Conservation (phyloP, 2,113 vertebrate genomes). For the Xerus inauris region DNA sequence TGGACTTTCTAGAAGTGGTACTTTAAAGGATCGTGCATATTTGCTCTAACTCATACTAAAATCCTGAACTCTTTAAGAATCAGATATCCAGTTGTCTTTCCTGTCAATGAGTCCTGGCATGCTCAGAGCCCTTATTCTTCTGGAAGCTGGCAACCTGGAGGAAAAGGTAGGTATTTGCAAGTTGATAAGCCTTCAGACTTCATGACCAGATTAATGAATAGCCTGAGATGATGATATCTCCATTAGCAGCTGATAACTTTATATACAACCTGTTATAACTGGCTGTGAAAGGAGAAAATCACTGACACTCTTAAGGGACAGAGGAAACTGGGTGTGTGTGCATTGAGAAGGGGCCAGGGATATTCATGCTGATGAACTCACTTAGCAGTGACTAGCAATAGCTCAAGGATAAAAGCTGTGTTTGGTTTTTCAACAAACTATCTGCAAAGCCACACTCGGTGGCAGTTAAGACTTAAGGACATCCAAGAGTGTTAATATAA, state of each 20-base stretch:
- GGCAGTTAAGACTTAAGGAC: neutral
- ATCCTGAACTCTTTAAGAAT: neutral
- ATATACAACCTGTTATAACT: slow-evolving; percentile 5
- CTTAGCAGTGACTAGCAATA: neutral
- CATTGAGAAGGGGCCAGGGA: neutral
- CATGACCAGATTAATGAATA: neutral
- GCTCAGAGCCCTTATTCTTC: neutral
- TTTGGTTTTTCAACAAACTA: neutral
- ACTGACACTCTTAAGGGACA: neutral
- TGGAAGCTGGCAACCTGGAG: neutral
- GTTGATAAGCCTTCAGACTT: neutral
- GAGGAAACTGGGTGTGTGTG: too few relatives aligned
- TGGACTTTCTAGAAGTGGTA: neutral
- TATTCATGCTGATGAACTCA: neutral
- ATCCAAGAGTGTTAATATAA: neutral
- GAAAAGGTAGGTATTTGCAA: neutral
- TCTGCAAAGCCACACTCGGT: neutral
- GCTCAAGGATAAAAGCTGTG: neutral
- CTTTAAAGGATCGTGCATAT: neutral
- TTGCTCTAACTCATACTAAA: neutral
- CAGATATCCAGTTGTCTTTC: neutral
- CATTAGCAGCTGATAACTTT: neutral
- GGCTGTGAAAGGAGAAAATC: neutral
- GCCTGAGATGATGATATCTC: neutral
- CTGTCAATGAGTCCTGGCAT: too few relatives aligned